A percentile compares a stretch with the other conserved stretches of the same genome.
These are phyloP conservation scores for Saimiri boliviensis DNA, from an alignment of 2,113 vertebrate species.

Conservation along the genomic window DNA sequence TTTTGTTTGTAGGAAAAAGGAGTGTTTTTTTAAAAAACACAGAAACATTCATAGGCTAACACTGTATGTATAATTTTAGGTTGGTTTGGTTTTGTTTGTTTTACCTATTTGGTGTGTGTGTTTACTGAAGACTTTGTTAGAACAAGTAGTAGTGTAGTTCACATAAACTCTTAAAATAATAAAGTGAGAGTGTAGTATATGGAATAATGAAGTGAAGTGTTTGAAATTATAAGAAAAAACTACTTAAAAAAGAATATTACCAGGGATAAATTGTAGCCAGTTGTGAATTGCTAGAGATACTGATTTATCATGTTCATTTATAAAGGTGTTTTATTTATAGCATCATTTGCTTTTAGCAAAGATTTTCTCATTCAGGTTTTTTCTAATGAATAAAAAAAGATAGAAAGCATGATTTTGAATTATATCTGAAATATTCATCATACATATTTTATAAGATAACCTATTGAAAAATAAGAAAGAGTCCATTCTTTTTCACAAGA, in stretches of 20 bases:
- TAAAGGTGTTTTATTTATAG: slow-evolving; percentile 50
- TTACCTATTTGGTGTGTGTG: neutral
- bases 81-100: slow-evolving; percentile 1
- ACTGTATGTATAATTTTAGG: neutral
- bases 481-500: slow-evolving; percentile 56
- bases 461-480: slow-evolving; percentile 61
- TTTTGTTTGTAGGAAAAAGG: neutral
- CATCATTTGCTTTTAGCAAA: slow-evolving; percentile 49
- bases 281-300: neutral
- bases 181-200: neutral
- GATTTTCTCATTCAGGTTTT: slow-evolving; percentile 57
- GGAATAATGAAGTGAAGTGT: neutral
- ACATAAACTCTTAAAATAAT: slow-evolving; percentile 28
- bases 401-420: slow-evolving; percentile 62
- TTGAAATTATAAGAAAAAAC: slow-evolving; percentile 5
- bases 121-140: slow-evolving; percentile 18
- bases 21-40: neutral
- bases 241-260: neutral
- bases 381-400: slow-evolving; percentile 19
- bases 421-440: slow-evolving; percentile 30
- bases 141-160: neutral
- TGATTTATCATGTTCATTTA: slow-evolving; percentile 42
- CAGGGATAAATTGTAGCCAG: neutral
- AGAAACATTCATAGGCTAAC: neutral
- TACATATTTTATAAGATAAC: slow-evolving; percentile 53